Evolutionary conservation across 1,140 invertebrate genomes (phyloP), one percentile per base, ranked within the genome.

Genomic region (Drosophila miranda): DNA sequence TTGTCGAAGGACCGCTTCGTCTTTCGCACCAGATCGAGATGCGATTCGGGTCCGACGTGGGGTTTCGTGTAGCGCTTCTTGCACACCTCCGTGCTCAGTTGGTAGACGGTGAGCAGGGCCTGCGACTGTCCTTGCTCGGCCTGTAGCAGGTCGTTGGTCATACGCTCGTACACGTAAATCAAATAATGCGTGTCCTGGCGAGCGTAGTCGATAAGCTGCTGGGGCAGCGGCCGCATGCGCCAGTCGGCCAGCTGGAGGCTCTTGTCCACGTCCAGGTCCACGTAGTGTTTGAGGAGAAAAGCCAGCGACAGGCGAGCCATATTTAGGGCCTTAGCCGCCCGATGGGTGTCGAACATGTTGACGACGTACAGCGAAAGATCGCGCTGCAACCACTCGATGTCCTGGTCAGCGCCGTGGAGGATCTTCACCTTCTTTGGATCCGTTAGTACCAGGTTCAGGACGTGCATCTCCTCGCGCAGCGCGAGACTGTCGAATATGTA

Each of bases 341-440:
- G 94, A 90, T 97, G 94, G 0, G 98, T 99, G 90, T 99, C 99
- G 91, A 99, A 99, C 94, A 99, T 95, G 81, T 99, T 99, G 0
- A 99, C 98, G 14, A 99, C 91, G 89, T 99, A 99, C 0, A 99
- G 75, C 0, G 97, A 96, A 57, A 99, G 95, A 92, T 99, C 99
- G 48, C 97, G 93, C 90, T 99, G 99, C 19, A 99, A 92, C 99
- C 99, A 99, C 19, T 95, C 91, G 34, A 99, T 93, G 91, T 99
- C 99, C 46, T 87, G 93, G 59, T 98, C 95, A 0, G 97, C 96
- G 42, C 98, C 98, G 90, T 99, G 99, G 78, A 99, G 96, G 2
- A 99, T 97, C 92, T 99, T 99, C 0, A 99, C 80, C 82, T 99
- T 95, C 34, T 93, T 94, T 3, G 97, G 96, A 86, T 99, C 94